phyloP scores from a whole-genome alignment of 2,888 invertebrate genomes.

The Eudasyphora cyanicolor region DNA sequence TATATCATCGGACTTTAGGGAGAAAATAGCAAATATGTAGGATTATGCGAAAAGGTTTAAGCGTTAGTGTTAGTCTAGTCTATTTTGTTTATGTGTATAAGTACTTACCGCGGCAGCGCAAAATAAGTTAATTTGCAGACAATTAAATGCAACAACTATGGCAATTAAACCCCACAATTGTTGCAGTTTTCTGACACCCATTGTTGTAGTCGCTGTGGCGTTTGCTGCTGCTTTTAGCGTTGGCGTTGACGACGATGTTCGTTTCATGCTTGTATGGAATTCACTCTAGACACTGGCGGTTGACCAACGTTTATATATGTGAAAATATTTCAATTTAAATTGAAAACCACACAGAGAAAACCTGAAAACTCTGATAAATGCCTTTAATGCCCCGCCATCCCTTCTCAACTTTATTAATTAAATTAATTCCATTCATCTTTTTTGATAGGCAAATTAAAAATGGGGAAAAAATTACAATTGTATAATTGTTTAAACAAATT shows the following conservation, averaged over 20 bases:
- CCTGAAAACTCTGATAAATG: background rate
- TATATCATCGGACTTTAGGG: background rate
- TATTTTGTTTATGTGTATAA: background rate
- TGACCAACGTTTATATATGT: slow-evolving; percentile 52
- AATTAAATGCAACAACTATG: slow-evolving; percentile 13
- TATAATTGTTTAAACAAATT: background rate
- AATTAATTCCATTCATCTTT: slow-evolving; percentile 2
- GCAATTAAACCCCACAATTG: slow-evolving; percentile 18
- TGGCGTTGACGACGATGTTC: slow-evolving; percentile 18
- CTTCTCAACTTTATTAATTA: background rate
- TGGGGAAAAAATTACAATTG: background rate
- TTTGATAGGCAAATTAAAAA: background rate
- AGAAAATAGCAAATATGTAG: too few species aligned
- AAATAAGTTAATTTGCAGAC: background rate
- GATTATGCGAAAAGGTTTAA: too few species aligned
- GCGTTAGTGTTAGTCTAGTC: background rate
- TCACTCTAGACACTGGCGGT: slow-evolving; percentile 43
- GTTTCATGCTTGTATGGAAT: slow-evolving; percentile 50
- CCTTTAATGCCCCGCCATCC: too few species aligned
- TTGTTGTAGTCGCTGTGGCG: background rate
- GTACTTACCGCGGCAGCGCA: background rate
- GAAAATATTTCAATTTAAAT: slow-evolving; percentile 57
- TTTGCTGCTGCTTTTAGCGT: background rate
- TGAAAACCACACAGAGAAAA: slow-evolving; percentile 50
- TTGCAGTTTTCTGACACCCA: slow-evolving; percentile 25